Base-by-base conservation (phyloP, 2,113 vertebrate genomes). In the Colius striatus region DNA sequence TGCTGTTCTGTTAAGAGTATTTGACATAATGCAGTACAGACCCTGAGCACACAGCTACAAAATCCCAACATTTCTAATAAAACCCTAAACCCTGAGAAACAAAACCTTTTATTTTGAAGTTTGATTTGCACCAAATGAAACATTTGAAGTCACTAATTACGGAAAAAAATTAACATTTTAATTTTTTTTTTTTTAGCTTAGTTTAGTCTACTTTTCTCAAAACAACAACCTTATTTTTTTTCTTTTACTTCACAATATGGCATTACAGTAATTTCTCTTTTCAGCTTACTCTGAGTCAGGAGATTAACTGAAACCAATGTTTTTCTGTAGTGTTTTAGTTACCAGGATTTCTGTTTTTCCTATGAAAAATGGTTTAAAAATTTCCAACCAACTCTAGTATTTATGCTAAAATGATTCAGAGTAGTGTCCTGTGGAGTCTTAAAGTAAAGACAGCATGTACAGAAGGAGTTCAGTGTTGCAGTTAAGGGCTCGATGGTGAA, bases 31-130 rank as follows among this genome's bases (percentile, higher is more conserved):
- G 21, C 16, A n/a, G 71, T 32, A 57, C 30, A 83, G 50, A 2
- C 5, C 6, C 10, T 15, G 41, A 30, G 16, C 21, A 65, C 16
- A n/a, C 20, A 80, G 48, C 25, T 21, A 58, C 5, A 73, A 74
- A 29, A n/a, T 76, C 2, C 3, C 15, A 23, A 18, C 15, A 27
- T 45, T 71, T 25, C 14, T 16, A 65, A 50, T 13, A 67, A 75
- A 38, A 0, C 0, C 2, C 22, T 26, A 53, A 81, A 27, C 1
- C 1, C 20, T 30, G 30, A 62, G 41, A 83, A 79, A 85, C 3
- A 50, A 57, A 41, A 84, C 5, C 6, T 32, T 3, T 3, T 58
- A 15, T 58, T 90, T 57, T 74, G 41, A 61, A 68, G 8, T 11
- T 72, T 41, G 13, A 62, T 76, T 92, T 73, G 3, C n/a, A 58